phyloP scores from a whole-genome alignment of 1,140 invertebrate genomes.

The Aethina tumida region DNA sequence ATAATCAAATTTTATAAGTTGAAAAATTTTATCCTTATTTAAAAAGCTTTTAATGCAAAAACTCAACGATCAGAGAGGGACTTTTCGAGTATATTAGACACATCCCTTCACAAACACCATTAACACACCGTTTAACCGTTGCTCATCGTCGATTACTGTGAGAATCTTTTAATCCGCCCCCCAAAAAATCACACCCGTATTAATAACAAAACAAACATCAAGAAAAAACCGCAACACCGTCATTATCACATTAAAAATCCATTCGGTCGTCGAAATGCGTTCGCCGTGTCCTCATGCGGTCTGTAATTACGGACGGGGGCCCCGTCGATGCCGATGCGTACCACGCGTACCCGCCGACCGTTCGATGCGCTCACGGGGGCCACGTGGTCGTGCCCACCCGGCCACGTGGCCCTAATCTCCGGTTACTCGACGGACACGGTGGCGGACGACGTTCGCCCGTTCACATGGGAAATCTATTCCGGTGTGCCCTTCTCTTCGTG shows the following conservation, averaged over 20 bases:
- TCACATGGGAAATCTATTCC: conserved; percentile 26
- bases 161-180: no score
- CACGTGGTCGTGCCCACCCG: no score
- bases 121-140: no score
- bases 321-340: conserved; percentile 1
- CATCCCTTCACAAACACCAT: no score
- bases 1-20: no score
- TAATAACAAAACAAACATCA: no score
- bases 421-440: conserved; percentile 11
- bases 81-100: no score
- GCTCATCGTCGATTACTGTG: no score
- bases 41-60: no score
- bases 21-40: no score
- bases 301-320: conserved; percentile 3
- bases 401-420: conserved; percentile 16
- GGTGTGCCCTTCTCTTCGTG: conserved; percentile 1
- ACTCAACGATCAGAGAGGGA: no score
- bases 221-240: conserved; percentile 1
- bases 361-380: conserved; percentile 12
- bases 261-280: conserved; percentile 1
- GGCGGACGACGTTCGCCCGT: conserved; percentile 6
- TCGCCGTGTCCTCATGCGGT: neutral
- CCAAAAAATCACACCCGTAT: no score
- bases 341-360: conserved; percentile 16
- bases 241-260: conserved; percentile 9